Evolutionary conservation across 2,888 invertebrate genomes (phyloP), one percentile per base, ranked within the genome.

Genomic region (Eupithecia insigniata): DNA sequence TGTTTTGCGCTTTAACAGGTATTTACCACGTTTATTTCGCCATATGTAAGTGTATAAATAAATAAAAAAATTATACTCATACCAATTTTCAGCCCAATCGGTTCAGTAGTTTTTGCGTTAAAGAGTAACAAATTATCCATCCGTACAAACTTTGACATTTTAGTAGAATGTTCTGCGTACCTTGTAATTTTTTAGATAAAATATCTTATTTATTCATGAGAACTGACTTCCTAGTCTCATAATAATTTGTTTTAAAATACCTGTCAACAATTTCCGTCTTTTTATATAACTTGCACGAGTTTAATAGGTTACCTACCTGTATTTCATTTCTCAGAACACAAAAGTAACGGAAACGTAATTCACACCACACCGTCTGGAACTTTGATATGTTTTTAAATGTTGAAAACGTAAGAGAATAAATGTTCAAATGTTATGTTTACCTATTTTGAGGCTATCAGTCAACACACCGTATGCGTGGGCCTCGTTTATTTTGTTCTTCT

Each of bases 361-460:
- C 67, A 73, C 36, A 69, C 67, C 43, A 72, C 65, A 61, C 67
- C 8, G 8, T 55, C 65, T 65, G 64, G n/a, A 32, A 34, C 22
- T 58, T 30, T 2, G 18, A 30, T 30, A 61, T 60, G 18, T 46
- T 46, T 43, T 46, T n/a, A 22, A n/a, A 10, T 51, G 51, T 43
- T 43, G 18, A 26, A 28, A 61, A 32, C 34, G 51, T 66, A 22
- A 43, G 18, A 71, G 68, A 70, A 66, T 68, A 68, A 69, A 65
- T 30, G n/a, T 28, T 60, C 8, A 14, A 64, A 14, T 36, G 64
- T 22, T 22, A 22, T 8, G 12, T 64, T 14, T 12, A 26, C 26
- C 36, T 64, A 64, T 64, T 64, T n/a, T 61, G 72, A 67, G 60
- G 51, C 51, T 60, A 46, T 73, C 70, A n/a, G 36, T 73, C 73